A percentile compares a stretch with the other conserved stretches of the same genome.
Conservation (phyloP, 2,113 vertebrate genomes). For the Variabilichromis moorii region DNA sequence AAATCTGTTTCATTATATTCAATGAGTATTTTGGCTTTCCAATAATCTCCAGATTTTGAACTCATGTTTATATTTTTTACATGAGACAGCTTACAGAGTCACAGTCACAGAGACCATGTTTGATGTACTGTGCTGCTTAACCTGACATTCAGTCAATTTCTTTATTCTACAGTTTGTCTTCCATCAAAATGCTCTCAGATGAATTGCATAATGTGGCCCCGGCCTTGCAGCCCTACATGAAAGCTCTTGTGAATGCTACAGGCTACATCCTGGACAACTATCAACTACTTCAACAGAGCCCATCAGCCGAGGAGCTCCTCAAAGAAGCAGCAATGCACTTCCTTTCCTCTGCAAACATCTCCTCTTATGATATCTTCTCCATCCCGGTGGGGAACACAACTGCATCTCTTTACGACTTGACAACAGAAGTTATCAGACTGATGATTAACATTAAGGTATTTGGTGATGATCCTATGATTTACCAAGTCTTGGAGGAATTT, state of each 20-base stretch:
- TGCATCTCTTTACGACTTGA: background rate
- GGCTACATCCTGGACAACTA: conserved; percentile 33
- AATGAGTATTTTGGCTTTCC: background rate
- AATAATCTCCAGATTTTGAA: background rate
- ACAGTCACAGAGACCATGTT: background rate
- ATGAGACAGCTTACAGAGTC: background rate
- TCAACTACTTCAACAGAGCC: background rate
- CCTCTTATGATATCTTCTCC: background rate
- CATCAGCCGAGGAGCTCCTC: conserved; percentile 16
- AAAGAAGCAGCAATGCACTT: conserved; percentile 32
- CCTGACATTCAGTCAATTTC: background rate
- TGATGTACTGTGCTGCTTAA: background rate
- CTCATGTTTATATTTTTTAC: background rate
- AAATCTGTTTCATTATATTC: background rate
- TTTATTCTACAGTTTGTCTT: conserved; percentile 38
- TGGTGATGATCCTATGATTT: conserved; percentile 29
- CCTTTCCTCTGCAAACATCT: conserved; percentile 49
- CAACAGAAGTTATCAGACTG: conserved; percentile 10
- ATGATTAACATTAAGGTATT: conserved; percentile 32
- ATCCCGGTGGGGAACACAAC: background rate
- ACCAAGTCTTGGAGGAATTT: conserved; percentile 41
- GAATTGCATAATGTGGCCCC: conserved; percentile 8
- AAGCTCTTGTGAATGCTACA: conserved; percentile 28
- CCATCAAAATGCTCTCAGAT: conserved; percentile 30
- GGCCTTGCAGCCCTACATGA: conserved; percentile 20